A percentile compares a stretch with the other conserved stretches of the same genome.
These are phyloP conservation scores for Cyclargus thomasi DNA, from an alignment of 1,140 invertebrate species.

Conservation along the genomic window DNA sequence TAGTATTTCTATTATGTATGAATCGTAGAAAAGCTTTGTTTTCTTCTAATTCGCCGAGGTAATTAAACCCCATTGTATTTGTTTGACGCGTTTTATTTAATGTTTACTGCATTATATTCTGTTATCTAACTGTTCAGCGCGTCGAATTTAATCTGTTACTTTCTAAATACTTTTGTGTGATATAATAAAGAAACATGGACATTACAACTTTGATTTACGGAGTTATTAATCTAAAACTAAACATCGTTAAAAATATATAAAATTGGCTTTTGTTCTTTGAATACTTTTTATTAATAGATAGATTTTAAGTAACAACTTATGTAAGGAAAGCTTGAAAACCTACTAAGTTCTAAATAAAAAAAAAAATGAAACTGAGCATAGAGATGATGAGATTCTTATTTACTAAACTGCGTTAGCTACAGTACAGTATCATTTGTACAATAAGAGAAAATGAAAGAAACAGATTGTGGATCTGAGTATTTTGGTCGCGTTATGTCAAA, in stretches of 20 bases:
- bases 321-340: no score
- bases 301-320: no score
- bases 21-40: constrained; percentile 1
- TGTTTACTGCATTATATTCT: not conserved
- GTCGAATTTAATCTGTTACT: not conserved
- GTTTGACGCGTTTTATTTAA: constrained; percentile 6
- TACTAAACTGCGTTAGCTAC: no score
- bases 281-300: no score
- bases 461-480: no score
- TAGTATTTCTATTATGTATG: constrained; percentile 5
- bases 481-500: no score
- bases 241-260: not conserved
- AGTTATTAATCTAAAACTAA: not conserved
- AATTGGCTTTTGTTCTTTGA: not conserved
- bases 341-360: no score
- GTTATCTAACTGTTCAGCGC: constrained; percentile 6
- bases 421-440: no score
- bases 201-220: not conserved
- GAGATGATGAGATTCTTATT: no score
- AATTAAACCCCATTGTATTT: constrained; percentile 13
- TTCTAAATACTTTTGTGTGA: not conserved
- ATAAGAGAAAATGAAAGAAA: no score
- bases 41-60: not conserved
- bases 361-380: no score
- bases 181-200: not conserved